Conservation (phyloP, 2,888 invertebrate species). For the Tanaodytes sp. region DNA sequence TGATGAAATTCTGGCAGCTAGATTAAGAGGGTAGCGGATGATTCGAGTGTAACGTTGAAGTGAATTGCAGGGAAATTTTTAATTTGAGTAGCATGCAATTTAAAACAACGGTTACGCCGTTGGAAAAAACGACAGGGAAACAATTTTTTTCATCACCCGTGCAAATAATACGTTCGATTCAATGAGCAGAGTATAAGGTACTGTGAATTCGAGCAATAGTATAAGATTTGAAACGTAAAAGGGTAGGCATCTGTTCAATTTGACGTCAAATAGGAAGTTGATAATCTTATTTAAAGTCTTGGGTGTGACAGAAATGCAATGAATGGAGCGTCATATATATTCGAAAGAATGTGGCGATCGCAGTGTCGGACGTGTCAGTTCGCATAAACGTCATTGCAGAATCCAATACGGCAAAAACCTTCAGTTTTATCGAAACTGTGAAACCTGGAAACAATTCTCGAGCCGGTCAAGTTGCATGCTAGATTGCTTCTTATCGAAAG, state of each 20-base stretch:
- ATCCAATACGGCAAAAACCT: constrained; percentile 55
- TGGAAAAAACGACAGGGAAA: no score
- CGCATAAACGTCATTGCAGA: constrained; percentile 48
- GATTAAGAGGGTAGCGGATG: constrained; percentile 31
- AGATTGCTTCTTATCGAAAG: constrained; percentile 32
- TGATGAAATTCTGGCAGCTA: constrained; percentile 29
- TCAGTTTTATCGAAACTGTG: constrained; percentile 49
- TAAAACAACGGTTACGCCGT: no score
- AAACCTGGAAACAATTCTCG: no score
- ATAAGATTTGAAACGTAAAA: constrained; percentile 34
- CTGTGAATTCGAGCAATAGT: no score
- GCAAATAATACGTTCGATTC: no score
- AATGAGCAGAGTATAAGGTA: no score
- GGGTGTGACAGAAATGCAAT: constrained; percentile 50
- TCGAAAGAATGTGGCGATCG: constrained; percentile 58
- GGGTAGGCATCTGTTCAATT: constrained; percentile 35
- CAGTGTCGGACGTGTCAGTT: constrained; percentile 57
- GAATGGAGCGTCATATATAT: constrained; percentile 54
- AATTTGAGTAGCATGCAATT: no score
- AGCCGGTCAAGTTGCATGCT: constrained; percentile 44
- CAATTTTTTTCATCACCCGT: no score
- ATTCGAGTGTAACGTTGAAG: no score
- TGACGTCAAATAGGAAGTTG: constrained; percentile 56
- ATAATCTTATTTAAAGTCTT: constrained; percentile 57
- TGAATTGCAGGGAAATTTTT: no score